These are phyloP conservation scores for Ptychadena robeensis DNA, from an alignment of 2,797 vertebrate genomes.

Conservation along the genomic window DNA sequence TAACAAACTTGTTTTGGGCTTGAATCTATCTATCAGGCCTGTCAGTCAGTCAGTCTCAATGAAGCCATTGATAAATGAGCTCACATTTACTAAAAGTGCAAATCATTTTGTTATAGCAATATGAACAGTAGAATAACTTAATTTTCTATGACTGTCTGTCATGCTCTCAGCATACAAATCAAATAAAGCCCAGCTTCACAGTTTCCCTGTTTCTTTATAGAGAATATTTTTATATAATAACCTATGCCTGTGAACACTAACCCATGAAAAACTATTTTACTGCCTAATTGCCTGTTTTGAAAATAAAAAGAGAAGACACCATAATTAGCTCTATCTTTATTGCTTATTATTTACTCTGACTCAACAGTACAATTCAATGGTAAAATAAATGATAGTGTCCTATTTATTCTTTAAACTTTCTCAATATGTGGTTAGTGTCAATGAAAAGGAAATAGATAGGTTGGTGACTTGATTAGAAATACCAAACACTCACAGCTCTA, in stretches of 20 bases:
- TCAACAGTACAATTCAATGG: not conserved
- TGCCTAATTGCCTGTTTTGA: not conserved
- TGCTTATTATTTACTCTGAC: not conserved
- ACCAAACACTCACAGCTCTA: not conserved
- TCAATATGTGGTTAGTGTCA: not conserved
- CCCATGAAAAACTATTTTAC: not conserved
- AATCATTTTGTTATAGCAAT: too few relatives aligned
- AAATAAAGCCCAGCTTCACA: too few relatives aligned
- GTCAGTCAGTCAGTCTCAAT: too few relatives aligned
- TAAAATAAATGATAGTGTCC: not conserved
- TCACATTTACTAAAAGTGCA: too few relatives aligned
- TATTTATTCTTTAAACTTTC: not conserved
- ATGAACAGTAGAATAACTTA: too few relatives aligned
- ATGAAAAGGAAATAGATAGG: not conserved
- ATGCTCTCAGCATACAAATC: too few relatives aligned
- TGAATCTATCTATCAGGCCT: too few relatives aligned
- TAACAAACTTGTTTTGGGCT: too few relatives aligned
- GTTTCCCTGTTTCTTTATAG: too few relatives aligned
- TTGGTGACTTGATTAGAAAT: not conserved
- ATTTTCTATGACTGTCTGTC: too few relatives aligned
- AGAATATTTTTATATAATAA: not conserved
- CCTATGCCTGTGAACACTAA: not conserved
- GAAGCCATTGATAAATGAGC: too few relatives aligned
- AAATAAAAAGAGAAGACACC: not conserved
- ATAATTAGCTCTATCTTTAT: not conserved